Evolutionary conservation across 2,888 invertebrate genomes (phyloP), one percentile per base, ranked within the genome.

Genomic region (Papilio elwesi): DNA sequence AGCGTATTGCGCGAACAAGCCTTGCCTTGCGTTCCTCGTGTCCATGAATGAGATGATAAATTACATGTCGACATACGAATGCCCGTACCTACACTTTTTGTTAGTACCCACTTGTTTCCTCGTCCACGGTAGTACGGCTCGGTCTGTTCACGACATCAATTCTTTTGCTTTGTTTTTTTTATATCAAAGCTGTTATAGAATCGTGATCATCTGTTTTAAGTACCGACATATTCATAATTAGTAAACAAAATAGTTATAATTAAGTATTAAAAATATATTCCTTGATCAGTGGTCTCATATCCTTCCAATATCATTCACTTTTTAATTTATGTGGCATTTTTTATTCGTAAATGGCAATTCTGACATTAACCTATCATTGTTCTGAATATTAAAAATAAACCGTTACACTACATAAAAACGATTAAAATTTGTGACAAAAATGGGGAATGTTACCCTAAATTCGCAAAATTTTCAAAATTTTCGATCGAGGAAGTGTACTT

Each of bases 81-180:
- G 76, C 77, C 76, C 80, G 76, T 78, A 73, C 78, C 62, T 76
- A 77, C 78, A 78, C 84, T 85, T 88, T 84, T 81, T 83, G 76
- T 74, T 76, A 57, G 75, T 64, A 72, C 80, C 78, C 74, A 70
- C 76, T 81, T 79, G 82, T 87, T 90, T 88, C 88, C 88, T 83
- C 74, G 77, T 81, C 76, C 73, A n/a, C n/a, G n/a, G n/a, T n/a
- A 78, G 16, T 57, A 74, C 53, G 68, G 68, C 78, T 77, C 73
- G 79, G 47, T 47, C 51, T 70, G 38, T 68, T 69, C 68, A 71
- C 57, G 63, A 51, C 70, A 71, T 71, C 65, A 51, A 68, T 16
- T 43, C 10, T 65, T 69, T 2, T 68, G 57, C 51, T 52, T 66
- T 52, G 49, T 73, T 16, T 65, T 55, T 43, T 57, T 52, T 36